phyloP scores from a whole-genome alignment of 1,140 invertebrate species.

The Megathymus violae region DNA sequence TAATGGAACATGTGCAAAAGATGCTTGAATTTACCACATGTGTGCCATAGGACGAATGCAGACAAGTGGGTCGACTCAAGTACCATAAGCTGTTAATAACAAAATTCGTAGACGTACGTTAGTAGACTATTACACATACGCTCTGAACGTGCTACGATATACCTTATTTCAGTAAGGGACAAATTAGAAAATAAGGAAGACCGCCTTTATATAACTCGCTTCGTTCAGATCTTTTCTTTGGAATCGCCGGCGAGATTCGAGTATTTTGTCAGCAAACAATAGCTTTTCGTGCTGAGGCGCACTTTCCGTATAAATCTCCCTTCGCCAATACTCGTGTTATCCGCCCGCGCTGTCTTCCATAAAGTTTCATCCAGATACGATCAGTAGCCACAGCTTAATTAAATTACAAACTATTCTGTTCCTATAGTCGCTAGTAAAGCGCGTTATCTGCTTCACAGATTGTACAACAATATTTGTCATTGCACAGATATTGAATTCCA shows the following conservation, averaged over 20 bases:
- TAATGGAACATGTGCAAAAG: too few species aligned
- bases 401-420: conserved; percentile 46
- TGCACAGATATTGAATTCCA: conserved; percentile 22
- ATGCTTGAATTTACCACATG: too few species aligned
- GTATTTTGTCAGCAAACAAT: conserved; percentile 37
- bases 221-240: conserved; percentile 19
- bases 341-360: conserved; percentile 46
- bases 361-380: conserved; percentile 52
- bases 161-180: conserved; percentile 47
- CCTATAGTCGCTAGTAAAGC: conserved; percentile 26
- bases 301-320: conserved; percentile 30
- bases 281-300: conserved; percentile 29
- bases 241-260: conserved; percentile 15
- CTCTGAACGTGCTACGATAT: conserved; percentile 49
- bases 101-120: conserved; percentile 35
- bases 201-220: conserved; percentile 30
- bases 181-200: conserved; percentile 54
- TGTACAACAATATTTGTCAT: conserved; percentile 25
- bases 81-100: conserved; percentile 43
- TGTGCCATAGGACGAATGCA: conserved; percentile 50
- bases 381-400: conserved; percentile 54
- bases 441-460: conserved; percentile 25
- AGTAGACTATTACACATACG: conserved; percentile 40
- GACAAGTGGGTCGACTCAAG: conserved; percentile 60
- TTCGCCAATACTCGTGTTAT: conserved; percentile 37